These are phyloP conservation scores for Saccostrea cuccullata DNA, from an alignment of 1,140 invertebrate genomes.

Conservation along the genomic window DNA sequence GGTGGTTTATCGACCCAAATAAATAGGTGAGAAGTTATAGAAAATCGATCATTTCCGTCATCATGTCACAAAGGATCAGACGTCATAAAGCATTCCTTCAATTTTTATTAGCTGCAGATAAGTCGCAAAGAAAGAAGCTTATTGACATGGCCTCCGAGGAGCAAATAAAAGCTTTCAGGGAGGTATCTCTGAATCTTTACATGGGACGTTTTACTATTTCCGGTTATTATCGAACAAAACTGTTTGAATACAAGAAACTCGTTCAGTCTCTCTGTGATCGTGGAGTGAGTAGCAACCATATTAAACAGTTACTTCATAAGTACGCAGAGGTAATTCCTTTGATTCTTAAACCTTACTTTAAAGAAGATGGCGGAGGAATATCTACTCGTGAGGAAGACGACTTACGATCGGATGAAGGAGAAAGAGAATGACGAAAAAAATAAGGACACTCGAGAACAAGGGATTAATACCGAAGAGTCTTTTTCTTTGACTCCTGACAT, in stretches of 20 bases:
- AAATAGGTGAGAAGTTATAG: not conserved
- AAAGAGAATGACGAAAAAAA: not conserved
- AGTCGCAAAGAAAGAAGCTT: not conserved
- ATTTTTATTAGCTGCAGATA: not conserved
- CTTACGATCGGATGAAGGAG: not conserved
- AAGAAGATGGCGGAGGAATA: constrained; percentile 41
- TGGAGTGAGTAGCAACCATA: not conserved
- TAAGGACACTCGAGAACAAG: not conserved
- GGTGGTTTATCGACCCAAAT: constrained; percentile 36
- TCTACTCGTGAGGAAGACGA: constrained; percentile 22
- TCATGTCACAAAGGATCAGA: not conserved
- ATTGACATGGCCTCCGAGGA: constrained; percentile 6
- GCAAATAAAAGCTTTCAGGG: constrained; percentile 19
- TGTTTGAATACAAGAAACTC: not conserved
- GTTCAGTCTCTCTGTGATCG: constrained; percentile 34
- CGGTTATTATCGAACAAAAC: constrained; percentile 20
- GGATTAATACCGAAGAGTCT: not conserved
- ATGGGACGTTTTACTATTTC: not conserved
- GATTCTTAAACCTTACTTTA: constrained; percentile 23
- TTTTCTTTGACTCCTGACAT: too few relatives aligned
- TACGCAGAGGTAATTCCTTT: not conserved
- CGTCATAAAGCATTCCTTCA: not conserved
- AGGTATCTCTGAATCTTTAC: not conserved
- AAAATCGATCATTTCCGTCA: not conserved
- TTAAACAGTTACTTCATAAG: not conserved